Conservation (phyloP, 2,888 invertebrate genomes). For the Charanyca ferruginea region DNA sequence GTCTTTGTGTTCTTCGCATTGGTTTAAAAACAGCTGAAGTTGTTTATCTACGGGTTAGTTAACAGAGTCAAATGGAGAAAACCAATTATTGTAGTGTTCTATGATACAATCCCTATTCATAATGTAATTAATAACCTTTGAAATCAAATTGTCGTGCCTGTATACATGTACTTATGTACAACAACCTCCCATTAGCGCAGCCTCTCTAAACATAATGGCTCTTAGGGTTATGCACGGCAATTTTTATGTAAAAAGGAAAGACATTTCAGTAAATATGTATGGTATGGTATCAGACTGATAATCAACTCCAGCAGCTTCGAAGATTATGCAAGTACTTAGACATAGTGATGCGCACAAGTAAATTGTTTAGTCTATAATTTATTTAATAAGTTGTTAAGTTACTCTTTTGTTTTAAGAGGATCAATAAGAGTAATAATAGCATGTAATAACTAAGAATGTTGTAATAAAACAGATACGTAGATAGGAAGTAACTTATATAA, state of each 20-base stretch:
- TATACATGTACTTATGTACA: slow-evolving; percentile 21
- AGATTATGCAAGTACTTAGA: neutral
- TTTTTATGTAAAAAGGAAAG: slow-evolving; percentile 23
- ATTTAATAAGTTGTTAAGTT: no score
- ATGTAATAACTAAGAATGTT: no score
- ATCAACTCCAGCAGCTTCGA: slow-evolving; percentile 1
- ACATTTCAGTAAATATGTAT: slow-evolving; percentile 11
- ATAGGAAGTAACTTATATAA: no score
- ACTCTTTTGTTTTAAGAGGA: no score
- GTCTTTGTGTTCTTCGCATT: no score
- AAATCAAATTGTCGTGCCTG: slow-evolving; percentile 24
- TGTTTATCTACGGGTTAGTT: neutral
- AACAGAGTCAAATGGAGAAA: slow-evolving; percentile 8
- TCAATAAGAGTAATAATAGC: no score
- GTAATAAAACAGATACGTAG: no score
- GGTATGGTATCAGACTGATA: neutral
- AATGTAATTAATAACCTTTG: slow-evolving; percentile 17
- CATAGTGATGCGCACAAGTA: neutral
- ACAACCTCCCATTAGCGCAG: slow-evolving; percentile 31
- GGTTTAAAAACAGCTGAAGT: no score
- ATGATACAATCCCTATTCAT: slow-evolving; percentile 26
- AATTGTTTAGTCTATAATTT: no score
- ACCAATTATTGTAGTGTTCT: slow-evolving; percentile 13
- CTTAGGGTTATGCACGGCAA: slow-evolving; percentile 26
- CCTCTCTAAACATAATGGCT: slow-evolving; percentile 30